Conservation (phyloP, 2,113 vertebrate genomes). For the Chamaetylas fuelleborni region DNA sequence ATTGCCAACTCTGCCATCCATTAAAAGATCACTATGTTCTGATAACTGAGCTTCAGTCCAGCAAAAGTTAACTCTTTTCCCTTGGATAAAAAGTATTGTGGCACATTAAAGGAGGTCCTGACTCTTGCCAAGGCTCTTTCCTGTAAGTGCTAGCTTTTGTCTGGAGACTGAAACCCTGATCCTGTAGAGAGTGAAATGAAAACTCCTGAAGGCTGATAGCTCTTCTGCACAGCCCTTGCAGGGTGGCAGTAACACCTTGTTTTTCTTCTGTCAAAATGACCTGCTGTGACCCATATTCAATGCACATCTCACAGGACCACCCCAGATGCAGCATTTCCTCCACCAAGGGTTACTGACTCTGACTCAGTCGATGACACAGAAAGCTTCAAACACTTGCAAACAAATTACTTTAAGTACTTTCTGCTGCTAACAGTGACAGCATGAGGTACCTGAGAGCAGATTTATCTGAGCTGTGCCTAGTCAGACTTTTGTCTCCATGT, state of each 20-base stretch:
- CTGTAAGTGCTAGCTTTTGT: neutral
- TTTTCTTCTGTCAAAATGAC: neutral
- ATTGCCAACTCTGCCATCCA: rapidly evolving
- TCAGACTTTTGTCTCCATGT: neutral
- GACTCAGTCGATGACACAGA: neutral
- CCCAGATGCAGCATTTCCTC: neutral
- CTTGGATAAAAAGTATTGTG: neutral
- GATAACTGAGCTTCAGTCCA: neutral
- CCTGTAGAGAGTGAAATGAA: neutral
- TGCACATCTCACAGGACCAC: neutral
- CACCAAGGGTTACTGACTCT: neutral
- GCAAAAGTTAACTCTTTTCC: neutral
- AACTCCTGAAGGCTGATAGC: neutral
- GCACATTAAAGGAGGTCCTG: neutral
- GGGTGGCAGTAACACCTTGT: neutral
- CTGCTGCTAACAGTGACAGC: neutral
- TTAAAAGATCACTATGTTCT: neutral
- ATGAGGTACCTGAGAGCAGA: neutral
- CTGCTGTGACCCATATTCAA: neutral
- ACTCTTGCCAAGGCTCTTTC: neutral
- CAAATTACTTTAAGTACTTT: conserved; percentile 25
- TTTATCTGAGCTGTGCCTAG: neutral
- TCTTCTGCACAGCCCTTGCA: neutral
- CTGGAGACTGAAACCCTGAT: neutral
- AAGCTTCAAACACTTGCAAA: neutral